Base-by-base conservation (phyloP, 2,797 vertebrate species). In the Gorsachius magnificus region DNA sequence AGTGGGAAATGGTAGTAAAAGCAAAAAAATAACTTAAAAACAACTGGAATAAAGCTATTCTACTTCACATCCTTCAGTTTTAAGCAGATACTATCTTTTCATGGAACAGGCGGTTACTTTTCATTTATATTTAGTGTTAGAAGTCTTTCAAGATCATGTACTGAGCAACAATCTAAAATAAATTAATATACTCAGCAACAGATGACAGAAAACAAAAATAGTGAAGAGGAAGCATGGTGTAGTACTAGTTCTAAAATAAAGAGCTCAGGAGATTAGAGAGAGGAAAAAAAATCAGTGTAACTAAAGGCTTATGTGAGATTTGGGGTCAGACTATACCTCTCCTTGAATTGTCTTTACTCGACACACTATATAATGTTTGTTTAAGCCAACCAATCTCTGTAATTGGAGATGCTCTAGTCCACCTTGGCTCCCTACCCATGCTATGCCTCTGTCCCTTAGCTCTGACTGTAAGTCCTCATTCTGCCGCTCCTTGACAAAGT, bases 131-230 rank as follows among this genome's bases (percentile, higher is more conserved):
- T 87, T 80, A 81, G 31, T 66, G 45, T 56, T 88, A 68, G 16
- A 75, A 0, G 4, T 78, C 85, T 87, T 91, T 94, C 65, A 63
- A 94, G 77, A 81, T 90, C 33, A 33, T 13, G 26, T 56, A 79
- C 76, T 46, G 57, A 92, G 65, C 68, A 94, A 80, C 45, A 77
- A 71, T 36, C 69, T 66, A 83, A 93, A 74, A 74, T 76, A 82
- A 91, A 94, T 91, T 72, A 90, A 95, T 60, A 78, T 18, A 75
- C 60, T 74, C 72, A 88, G 64, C 43, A 90, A 83, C 60, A 74
- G 71, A 86, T 77, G 65, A 91, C 83, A 94, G 56, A 71, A 92
- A 90, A 64, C 35, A 71, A 90, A 93, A 90, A 70, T 17, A 80
- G 56, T 43, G 60, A 90, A 54, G 17, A 72, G 21, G 28, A 76